Conservation (phyloP, 2,888 invertebrate genomes). For the Xanthorhoe spadicearia region DNA sequence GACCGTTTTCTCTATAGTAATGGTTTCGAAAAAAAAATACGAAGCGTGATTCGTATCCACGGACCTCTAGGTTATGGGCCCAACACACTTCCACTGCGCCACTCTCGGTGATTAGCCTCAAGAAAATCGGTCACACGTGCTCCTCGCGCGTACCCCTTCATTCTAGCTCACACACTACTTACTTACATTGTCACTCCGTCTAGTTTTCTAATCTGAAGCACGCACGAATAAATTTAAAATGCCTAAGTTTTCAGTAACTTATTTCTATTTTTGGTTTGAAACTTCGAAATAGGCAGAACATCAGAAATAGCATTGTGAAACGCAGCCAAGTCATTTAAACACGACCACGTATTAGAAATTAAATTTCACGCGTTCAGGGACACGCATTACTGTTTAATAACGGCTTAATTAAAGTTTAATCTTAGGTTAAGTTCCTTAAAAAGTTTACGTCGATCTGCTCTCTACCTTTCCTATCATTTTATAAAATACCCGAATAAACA, state of each 20-base stretch:
- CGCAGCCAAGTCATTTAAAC: conserved; percentile 18
- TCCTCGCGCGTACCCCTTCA: conserved; percentile 23
- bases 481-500: background rate
- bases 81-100: conserved; percentile 93
- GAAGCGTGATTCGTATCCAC: conserved; percentile 85
- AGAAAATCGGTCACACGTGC: conserved; percentile 42
- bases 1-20: conserved; percentile 10
- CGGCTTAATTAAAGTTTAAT: conserved; percentile 59
- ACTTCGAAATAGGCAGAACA: background rate
- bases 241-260: conserved; percentile 17
- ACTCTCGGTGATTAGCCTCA: conserved; percentile 71
- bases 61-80: conserved; percentile 86
- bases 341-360: conserved; percentile 41
- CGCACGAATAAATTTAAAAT: conserved; percentile 17
- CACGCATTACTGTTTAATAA: conserved; percentile 51
- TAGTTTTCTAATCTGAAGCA: conserved; percentile 26
- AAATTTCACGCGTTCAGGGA: conserved; percentile 45
- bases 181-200: conserved; percentile 18
- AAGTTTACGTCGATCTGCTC: background rate
- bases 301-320: conserved; percentile 16
- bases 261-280: conserved; percentile 3
- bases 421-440: conserved; percentile 43
- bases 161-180: conserved; percentile 28
- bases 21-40: conserved; percentile 46
- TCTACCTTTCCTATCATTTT: background rate